Percentiles rank a stretch among this genome's conserved stretches.
phyloP scores from a whole-genome alignment of 64 coral and sea anemone species.

The Hydrozoanthus tunicans region DNA sequence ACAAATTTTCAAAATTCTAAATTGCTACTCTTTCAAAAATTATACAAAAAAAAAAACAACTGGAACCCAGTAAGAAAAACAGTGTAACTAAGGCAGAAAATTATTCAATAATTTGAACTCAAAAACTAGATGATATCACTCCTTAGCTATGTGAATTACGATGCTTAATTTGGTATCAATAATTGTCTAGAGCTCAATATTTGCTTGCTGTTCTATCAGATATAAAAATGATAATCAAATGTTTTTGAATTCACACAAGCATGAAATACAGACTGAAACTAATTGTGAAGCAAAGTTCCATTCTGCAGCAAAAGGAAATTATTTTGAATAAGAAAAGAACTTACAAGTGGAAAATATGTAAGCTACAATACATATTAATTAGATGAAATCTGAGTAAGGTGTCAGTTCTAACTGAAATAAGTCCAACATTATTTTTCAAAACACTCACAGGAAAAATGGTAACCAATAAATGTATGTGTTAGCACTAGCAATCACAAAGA shows the following conservation, averaged over 20 bases:
- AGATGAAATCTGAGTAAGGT: no score
- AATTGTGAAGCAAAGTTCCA: no score
- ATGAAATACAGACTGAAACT: no score
- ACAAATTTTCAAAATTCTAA: background rate
- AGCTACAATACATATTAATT: no score
- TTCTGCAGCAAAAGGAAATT: no score
- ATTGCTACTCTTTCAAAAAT: background rate
- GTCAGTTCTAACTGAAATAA: no score
- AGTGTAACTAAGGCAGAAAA: background rate
- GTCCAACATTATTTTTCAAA: background rate
- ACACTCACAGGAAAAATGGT: background rate
- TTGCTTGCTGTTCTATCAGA: background rate
- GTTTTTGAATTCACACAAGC: no score
- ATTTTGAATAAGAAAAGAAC: no score
- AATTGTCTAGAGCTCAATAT: background rate
- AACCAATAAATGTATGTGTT: background rate
- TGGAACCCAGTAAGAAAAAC: background rate
- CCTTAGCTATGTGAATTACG: background rate
- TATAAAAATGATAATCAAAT: no score
- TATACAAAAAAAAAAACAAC: background rate
- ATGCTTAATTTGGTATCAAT: background rate
- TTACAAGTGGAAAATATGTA: background rate
- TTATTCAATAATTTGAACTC: background rate
- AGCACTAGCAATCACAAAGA: no score
- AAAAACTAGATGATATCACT: background rate